phyloP scores from a whole-genome alignment of 2,888 invertebrate genomes.

The Epistrophe grossulariae region DNA sequence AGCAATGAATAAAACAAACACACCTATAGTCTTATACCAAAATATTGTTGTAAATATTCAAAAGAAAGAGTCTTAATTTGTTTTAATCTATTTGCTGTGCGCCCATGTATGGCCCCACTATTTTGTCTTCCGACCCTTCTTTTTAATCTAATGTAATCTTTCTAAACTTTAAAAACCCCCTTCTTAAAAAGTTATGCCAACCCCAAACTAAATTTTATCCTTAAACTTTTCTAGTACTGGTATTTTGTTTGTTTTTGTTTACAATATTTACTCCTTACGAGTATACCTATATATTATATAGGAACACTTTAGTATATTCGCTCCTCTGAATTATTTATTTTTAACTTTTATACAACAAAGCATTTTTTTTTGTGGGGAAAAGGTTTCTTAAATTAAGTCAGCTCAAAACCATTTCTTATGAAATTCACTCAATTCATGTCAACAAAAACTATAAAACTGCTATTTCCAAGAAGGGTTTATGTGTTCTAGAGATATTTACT shows the following conservation, averaged over 20 bases:
- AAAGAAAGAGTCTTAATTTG: too few species aligned
- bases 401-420: neutral
- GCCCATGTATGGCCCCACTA: too few species aligned
- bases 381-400: neutral
- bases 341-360: neutral
- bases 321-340: slow-evolving; percentile 12
- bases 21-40: too few species aligned
- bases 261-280: neutral
- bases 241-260: neutral
- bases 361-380: neutral
- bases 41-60: too few species aligned
- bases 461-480: slow-evolving; percentile 8
- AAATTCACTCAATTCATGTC: slow-evolving; percentile 24
- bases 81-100: too few species aligned
- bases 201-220: neutral
- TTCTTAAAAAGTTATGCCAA: neutral
- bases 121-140: too few species aligned
- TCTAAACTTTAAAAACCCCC: neutral
- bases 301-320: neutral
- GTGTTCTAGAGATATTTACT: neutral
- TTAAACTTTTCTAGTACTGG: neutral
- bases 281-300: too few species aligned
- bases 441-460: slow-evolving; percentile 34
- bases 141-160: too few species aligned
- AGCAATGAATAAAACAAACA: too few species aligned